These are phyloP conservation scores for Cotesia vestalis DNA, from an alignment of 1,140 invertebrate species.

Conservation along the genomic window DNA sequence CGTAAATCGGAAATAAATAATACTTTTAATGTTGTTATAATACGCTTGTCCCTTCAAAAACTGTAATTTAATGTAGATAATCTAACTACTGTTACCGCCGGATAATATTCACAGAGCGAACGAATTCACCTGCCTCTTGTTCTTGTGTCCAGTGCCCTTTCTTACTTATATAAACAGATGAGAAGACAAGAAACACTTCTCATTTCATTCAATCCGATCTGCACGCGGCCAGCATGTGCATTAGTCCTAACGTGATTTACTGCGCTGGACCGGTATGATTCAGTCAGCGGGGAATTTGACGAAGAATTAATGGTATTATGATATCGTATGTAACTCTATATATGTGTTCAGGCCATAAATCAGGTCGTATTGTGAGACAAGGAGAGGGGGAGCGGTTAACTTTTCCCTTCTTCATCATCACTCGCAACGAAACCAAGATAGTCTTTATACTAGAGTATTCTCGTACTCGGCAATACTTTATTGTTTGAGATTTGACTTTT, in stretches of 20 bases:
- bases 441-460: background rate
- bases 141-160: slow-evolving; percentile 39
- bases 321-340: slow-evolving; percentile 67
- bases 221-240: slow-evolving; percentile 51
- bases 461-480: background rate
- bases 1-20: too few species aligned
- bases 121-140: slow-evolving; percentile 59
- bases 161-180: slow-evolving; percentile 46
- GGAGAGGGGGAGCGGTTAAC: slow-evolving; percentile 51
- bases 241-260: slow-evolving; percentile 66
- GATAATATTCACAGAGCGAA: slow-evolving; percentile 40
- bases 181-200: slow-evolving; percentile 40
- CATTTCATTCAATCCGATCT: slow-evolving; percentile 18
- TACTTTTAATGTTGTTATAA: too few species aligned
- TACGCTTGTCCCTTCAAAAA: too few species aligned
- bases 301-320: slow-evolving; percentile 68
- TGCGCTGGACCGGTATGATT: slow-evolving; percentile 63
- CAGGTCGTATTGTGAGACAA: slow-evolving; percentile 62
- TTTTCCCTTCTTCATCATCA: slow-evolving; percentile 37
- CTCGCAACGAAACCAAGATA: slow-evolving; percentile 5
- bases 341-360: slow-evolving; percentile 64
- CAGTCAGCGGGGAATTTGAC: slow-evolving; percentile 68
- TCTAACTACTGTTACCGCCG: too few species aligned
- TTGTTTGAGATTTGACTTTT: slow-evolving; percentile 9
- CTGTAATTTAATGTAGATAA: too few species aligned